A percentile compares a stretch with the other conserved stretches of the same genome.
phyloP scores from a whole-genome alignment of 1,140 invertebrate species.

The Thereuonema tuberculata region DNA sequence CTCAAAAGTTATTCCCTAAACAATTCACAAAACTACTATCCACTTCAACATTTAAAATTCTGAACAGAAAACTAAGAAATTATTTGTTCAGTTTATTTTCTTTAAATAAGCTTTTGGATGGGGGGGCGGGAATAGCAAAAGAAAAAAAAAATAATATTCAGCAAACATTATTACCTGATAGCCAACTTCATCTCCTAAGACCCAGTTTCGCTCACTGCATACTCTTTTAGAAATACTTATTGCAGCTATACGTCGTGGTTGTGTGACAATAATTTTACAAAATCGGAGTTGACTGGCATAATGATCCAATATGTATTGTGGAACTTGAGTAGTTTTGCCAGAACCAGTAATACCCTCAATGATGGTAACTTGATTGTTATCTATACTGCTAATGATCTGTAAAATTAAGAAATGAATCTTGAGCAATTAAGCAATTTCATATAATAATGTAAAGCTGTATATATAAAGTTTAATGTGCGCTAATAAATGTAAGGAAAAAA shows the following conservation, averaged over 20 bases:
- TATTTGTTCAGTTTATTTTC: background rate
- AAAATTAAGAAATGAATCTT: constrained; percentile 1
- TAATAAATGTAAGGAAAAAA: no score
- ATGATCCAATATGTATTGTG: constrained; percentile 72
- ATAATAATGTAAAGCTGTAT: no score
- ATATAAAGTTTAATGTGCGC: no score
- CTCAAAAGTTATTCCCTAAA: no score
- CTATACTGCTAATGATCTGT: constrained; percentile 45
- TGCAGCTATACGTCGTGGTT: constrained; percentile 72
- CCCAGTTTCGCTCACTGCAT: constrained; percentile 57
- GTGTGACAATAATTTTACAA: constrained; percentile 76
- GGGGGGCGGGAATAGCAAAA: background rate
- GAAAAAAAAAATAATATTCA: constrained; percentile 9
- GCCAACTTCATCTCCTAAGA: constrained; percentile 60
- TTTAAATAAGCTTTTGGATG: constrained; percentile 5
- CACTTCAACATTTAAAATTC: no score
- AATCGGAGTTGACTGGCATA: constrained; percentile 38
- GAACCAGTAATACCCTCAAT: constrained; percentile 79
- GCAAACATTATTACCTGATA: constrained; percentile 53
- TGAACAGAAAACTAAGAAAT: background rate
- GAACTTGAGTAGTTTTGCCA: constrained; percentile 67
- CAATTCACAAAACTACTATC: no score
- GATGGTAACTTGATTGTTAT: constrained; percentile 52
- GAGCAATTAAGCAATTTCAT: background rate
- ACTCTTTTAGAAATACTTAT: constrained; percentile 65